phyloP scores from a whole-genome alignment of 2,113 vertebrate genomes.

The Vidua chalybeata region DNA sequence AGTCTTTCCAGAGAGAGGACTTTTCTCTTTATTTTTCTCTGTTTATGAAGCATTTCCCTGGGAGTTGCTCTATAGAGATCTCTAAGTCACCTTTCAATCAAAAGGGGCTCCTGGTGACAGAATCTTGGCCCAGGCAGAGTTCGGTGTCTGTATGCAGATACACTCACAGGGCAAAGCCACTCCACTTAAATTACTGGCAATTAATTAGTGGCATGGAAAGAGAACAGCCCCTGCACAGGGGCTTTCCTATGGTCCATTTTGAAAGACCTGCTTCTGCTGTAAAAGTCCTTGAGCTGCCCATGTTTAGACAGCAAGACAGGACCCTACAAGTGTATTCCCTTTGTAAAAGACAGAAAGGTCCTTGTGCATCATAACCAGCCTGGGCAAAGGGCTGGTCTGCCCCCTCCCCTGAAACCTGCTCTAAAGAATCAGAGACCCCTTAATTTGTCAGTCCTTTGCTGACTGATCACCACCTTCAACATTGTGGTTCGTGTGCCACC shows the following conservation, averaged over 20 bases:
- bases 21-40: background rate
- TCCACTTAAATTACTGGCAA: background rate
- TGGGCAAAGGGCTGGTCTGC: background rate
- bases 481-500: background rate
- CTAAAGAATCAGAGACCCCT: background rate
- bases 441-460: background rate
- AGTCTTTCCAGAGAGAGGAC: background rate
- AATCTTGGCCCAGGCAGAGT: background rate
- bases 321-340: background rate
- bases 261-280: background rate
- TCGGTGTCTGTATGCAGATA: background rate
- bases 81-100: background rate
- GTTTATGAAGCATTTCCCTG: slow-evolving; percentile 4
- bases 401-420: background rate
- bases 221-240: background rate
- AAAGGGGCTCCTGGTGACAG: background rate
- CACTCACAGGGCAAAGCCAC: background rate
- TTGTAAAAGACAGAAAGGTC: background rate
- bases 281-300: background rate
- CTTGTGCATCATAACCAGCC: background rate
- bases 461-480: background rate
- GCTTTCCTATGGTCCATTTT: background rate
- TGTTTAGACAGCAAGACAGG: background rate
- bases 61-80: background rate
- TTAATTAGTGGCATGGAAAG: background rate